Conservation (phyloP, 2,797 vertebrate genomes). For the Adelosebastes latens region DNA sequence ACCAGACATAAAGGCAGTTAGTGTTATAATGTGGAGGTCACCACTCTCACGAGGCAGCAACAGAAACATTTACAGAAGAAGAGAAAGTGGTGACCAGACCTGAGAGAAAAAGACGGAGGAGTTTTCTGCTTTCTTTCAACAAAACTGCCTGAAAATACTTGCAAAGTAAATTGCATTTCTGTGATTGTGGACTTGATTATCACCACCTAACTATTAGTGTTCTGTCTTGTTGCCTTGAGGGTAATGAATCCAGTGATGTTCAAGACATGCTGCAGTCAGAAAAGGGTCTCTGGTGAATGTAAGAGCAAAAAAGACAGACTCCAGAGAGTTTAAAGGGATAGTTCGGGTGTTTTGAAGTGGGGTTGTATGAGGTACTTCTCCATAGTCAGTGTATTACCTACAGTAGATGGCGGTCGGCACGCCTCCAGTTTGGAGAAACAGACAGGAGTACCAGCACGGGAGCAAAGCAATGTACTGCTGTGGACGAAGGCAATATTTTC, state of each 20-base stretch:
- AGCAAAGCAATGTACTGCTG: too few species aligned
- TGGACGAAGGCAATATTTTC: too few species aligned
- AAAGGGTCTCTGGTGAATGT: not conserved
- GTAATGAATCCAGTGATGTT: not conserved
- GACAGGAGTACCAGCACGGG: too few species aligned
- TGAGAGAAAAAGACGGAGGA: not conserved
- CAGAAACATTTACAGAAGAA: not conserved
- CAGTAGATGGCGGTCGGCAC: too few species aligned
- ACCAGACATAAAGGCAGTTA: slow-evolving; percentile 5
- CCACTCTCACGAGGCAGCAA: not conserved
- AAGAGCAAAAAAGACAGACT: not conserved
- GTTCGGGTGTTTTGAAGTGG: too few species aligned
- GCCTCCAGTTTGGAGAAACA: too few species aligned
- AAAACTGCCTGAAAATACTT: not conserved
- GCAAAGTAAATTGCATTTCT: not conserved
- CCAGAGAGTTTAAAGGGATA: too few species aligned
- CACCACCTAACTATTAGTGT: not conserved
- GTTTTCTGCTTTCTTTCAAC: not conserved
- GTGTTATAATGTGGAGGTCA: not conserved
- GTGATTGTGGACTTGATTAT: not conserved
- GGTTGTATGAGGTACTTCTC: too few species aligned
- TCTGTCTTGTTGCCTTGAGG: too few species aligned
- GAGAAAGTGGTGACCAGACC: slow-evolving; percentile 13
- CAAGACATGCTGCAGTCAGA: not conserved
- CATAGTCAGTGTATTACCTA: too few species aligned